Conservation (phyloP, 1,140 invertebrate species). For the Caerostris darwini region DNA sequence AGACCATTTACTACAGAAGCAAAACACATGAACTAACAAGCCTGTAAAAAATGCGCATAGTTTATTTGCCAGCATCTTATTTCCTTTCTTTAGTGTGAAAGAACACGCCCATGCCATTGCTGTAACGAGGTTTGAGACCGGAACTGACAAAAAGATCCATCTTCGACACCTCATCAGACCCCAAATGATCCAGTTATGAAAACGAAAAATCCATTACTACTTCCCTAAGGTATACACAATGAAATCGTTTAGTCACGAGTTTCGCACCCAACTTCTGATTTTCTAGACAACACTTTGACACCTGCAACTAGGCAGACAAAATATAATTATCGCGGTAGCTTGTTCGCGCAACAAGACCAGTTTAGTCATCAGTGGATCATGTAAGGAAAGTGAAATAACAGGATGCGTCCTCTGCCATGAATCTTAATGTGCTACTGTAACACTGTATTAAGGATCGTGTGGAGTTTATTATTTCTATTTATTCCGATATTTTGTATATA, state of each 20-base stretch:
- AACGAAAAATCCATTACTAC: slow-evolving; percentile 54
- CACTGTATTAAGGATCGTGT: neutral
- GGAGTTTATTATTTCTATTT: neutral
- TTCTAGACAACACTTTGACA: slow-evolving; percentile 36
- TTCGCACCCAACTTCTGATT: slow-evolving; percentile 7
- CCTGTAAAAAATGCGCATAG: neutral
- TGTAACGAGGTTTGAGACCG: slow-evolving; percentile 30
- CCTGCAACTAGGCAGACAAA: slow-evolving; percentile 32
- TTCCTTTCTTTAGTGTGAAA: neutral
- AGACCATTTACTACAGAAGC: neutral
- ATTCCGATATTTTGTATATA: too few relatives aligned
- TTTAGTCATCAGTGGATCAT: neutral
- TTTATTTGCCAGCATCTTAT: slow-evolving; percentile 20
- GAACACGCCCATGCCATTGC: slow-evolving; percentile 23
- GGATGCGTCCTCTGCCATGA: neutral
- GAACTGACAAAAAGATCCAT: slow-evolving; percentile 41
- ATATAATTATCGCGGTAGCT: slow-evolving; percentile 6
- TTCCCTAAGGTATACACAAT: neutral
- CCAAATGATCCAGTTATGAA: slow-evolving; percentile 17
- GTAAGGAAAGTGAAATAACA: slow-evolving; percentile 9
- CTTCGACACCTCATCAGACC: slow-evolving; percentile 31
- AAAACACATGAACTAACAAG: neutral
- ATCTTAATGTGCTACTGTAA: slow-evolving; percentile 36
- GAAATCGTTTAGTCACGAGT: slow-evolving; percentile 40
- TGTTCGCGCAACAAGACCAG: neutral